Conservation (phyloP, 37 sponge, comb jelly and placozoan genomes). For the Agelas oroides region DNA sequence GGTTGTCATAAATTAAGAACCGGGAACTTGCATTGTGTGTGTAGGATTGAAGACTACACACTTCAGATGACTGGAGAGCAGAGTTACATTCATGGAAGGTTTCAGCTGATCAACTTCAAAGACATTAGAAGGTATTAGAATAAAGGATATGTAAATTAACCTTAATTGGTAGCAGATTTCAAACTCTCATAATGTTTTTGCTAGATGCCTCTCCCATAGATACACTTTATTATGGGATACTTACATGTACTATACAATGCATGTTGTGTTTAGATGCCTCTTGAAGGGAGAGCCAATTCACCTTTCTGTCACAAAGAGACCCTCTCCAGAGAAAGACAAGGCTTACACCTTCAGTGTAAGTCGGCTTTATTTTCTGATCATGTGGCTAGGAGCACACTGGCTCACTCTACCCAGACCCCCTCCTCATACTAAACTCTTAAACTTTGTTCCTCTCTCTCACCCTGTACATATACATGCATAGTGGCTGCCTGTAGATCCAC, state of each 20-base stretch:
- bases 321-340: conserved; percentile 4
- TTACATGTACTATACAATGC: too few species aligned
- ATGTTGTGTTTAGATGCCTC: conserved; percentile 32
- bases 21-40: not conserved
- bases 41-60: conserved; percentile 48
- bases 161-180: too few species aligned
- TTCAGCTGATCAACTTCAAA: conserved; percentile 46
- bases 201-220: too few species aligned
- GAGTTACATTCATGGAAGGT: conserved; percentile 53
- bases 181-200: too few species aligned
- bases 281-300: conserved; percentile 43
- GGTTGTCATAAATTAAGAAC: not conserved
- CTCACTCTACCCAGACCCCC: too few species aligned
- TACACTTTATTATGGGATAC: too few species aligned
- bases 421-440: too few species aligned
- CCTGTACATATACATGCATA: not conserved
- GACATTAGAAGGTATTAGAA: conserved; percentile 56
- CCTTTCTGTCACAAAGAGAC: conserved; percentile 41
- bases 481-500: conserved; percentile 43
- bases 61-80: conserved; percentile 58
- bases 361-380: too few species aligned
- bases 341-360: conserved; percentile 16
- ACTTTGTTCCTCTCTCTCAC: too few species aligned
- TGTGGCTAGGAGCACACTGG: too few species aligned
- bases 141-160: not conserved